Evolutionary conservation across 2,113 vertebrate species (phyloP).

Genomic region (Stigmatopora argus): DNA sequence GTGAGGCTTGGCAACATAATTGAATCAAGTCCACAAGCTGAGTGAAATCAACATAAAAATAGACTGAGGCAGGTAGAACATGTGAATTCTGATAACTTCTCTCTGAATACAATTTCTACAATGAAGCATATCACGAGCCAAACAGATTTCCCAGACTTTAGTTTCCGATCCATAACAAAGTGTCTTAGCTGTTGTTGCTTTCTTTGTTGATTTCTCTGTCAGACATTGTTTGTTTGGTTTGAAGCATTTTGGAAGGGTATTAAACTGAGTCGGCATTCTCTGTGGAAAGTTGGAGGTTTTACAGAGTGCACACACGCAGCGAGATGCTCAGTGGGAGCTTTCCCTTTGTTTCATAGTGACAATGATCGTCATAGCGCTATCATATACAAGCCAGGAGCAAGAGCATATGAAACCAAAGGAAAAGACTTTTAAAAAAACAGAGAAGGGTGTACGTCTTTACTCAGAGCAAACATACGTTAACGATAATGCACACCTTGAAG

Average conservation of each 20-base stretch:
- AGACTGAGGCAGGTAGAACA: slow-evolving; percentile 32
- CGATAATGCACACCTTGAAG: slow-evolving; percentile 53
- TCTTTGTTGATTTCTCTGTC: slow-evolving; percentile 56
- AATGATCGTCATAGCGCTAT: slow-evolving; percentile 45
- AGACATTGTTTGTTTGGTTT: slow-evolving; percentile 62
- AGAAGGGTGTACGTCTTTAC: slow-evolving; percentile 35
- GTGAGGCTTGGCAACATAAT: slow-evolving; percentile 17
- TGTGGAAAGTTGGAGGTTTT: slow-evolving; percentile 50
- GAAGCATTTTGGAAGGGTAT: slow-evolving; percentile 57
- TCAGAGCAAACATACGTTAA: slow-evolving; percentile 21
- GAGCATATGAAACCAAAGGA: slow-evolving; percentile 28
- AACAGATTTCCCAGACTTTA: slow-evolving; percentile 58
- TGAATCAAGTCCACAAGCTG: slow-evolving; percentile 36
- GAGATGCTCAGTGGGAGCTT: slow-evolving; percentile 38
- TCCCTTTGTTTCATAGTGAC: slow-evolving; percentile 55
- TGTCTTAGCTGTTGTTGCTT: slow-evolving; percentile 34
- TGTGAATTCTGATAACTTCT: slow-evolving; percentile 42
- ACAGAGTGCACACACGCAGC: slow-evolving; percentile 22
- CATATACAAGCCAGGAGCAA: slow-evolving; percentile 26
- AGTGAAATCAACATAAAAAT: slow-evolving; percentile 51
- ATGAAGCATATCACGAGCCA: slow-evolving; percentile 62
- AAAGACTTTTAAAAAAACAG: slow-evolving; percentile 17
- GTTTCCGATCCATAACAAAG: slow-evolving; percentile 57
- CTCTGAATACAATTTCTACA: slow-evolving; percentile 43
- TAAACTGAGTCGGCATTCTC: slow-evolving; percentile 45